Base-by-base conservation (phyloP, 1,140 invertebrate genomes). In the Pogonognathellus flavescens region DNA sequence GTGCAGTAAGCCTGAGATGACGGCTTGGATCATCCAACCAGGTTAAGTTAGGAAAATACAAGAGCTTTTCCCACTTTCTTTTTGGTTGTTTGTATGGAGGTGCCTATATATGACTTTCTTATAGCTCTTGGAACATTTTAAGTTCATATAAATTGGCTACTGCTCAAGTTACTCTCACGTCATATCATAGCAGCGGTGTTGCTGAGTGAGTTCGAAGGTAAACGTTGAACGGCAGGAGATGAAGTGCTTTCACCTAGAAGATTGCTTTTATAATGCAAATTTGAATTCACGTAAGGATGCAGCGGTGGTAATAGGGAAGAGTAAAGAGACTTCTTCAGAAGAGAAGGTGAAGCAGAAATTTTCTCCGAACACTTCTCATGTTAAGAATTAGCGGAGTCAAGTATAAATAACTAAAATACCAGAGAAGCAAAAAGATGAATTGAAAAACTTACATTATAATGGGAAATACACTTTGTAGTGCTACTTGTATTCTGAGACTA, bases 231-330 rank as follows among this genome's bases (percentile, higher is more conserved):
- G 6, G 1, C 31, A 41, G 6, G 13, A 76, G 70, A 76, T 76
- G 70, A 76, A 76, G 70, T 76, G 70, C 70, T 76, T 76, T 76
- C 70, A 76, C 70, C 70, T 31, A 50, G 70, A 76, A 76, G 70
- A 76, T 76, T 76, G 70, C 70, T 76, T 76, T 76, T 50, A 76
- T 76, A 49, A 76, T 76, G 70, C 41, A 76, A 76, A 76, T 76
- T 41, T 31, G 49, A 76, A 76, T 49, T 76, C 70, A 49, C 16
- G 70, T 50, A 50, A 76, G n/a, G 53, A n/a, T 57, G 31, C 6
- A 41, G 31, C 6, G 31, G 31, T 41, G 31, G 31, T 41, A 41
- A 41, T 57, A 57, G 53, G 1, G 1, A 57, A 14, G 9, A n/a
- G 53, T 14, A 2, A 57, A 14, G 9, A n/a, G n/a, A 57, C 53